Evolutionary conservation across 1,140 invertebrate species (phyloP).

Genomic region (Drosophila ananassae): DNA sequence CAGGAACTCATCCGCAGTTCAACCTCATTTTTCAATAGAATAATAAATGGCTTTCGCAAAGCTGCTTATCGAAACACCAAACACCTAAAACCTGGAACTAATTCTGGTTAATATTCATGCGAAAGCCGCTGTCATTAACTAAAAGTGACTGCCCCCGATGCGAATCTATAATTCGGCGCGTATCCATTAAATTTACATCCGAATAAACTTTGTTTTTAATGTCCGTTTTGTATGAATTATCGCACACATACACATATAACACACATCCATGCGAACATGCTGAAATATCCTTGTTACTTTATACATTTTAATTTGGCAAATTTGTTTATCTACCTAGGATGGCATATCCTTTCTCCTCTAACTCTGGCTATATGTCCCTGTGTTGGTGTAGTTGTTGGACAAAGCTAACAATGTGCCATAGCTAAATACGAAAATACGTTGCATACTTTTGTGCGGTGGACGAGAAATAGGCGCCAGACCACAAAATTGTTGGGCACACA

Average conservation of each 20-base stretch:
- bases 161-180: background rate
- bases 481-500: slow-evolving; percentile 58
- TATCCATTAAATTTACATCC: slow-evolving; percentile 22
- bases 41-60: background rate
- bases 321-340: slow-evolving; percentile 31
- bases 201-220: slow-evolving; percentile 28
- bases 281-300: slow-evolving; percentile 45
- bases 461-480: slow-evolving; percentile 63
- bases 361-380: background rate
- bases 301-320: slow-evolving; percentile 53
- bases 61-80: background rate
- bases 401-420: slow-evolving; percentile 24
- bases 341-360: background rate
- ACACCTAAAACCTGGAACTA: background rate
- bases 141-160: background rate
- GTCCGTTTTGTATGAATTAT: slow-evolving; percentile 38
- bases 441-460: slow-evolving; percentile 46
- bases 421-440: slow-evolving; percentile 52
- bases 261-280: background rate
- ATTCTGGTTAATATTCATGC: background rate
- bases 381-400: background rate
- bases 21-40: background rate
- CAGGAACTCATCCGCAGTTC: no score
- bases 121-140: background rate
- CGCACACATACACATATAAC: slow-evolving; percentile 5